Evolutionary conservation across 92 coral and sea anemone genomes (phyloP).

Genomic region (Diadumene lineata): DNA sequence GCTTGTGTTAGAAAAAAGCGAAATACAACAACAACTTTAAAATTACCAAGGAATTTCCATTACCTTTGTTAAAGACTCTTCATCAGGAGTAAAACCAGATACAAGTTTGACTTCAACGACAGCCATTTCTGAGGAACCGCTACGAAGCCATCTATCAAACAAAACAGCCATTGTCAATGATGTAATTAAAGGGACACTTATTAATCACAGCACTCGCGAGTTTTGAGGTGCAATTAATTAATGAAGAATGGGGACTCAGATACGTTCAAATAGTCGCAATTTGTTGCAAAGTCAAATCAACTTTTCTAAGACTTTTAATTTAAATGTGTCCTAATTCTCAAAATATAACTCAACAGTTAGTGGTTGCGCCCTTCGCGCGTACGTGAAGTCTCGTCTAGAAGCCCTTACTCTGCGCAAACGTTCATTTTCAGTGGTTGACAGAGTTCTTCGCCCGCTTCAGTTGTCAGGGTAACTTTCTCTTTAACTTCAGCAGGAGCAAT

Average conservation of each 20-base stretch:
- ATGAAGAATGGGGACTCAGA: too few relatives aligned
- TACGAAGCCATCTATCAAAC: not conserved
- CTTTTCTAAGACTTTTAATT: too few relatives aligned
- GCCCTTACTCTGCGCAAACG: constrained; percentile 66
- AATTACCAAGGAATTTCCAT: not conserved
- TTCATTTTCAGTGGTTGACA: constrained; percentile 76
- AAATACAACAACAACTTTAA: not conserved
- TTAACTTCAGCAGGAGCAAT: not conserved
- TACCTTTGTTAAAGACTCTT: constrained; percentile 15
- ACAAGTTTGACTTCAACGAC: constrained; percentile 2
- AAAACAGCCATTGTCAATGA: not conserved
- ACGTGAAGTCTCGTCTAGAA: too few relatives aligned
- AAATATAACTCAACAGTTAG: too few relatives aligned
- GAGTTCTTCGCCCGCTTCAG: constrained; percentile 63
- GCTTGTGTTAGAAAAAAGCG: not conserved
- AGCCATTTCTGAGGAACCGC: constrained; percentile 9
- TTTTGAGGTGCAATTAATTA: too few relatives aligned
- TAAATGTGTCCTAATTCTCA: too few relatives aligned
- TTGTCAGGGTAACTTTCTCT: not conserved
- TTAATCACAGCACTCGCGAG: too few relatives aligned
- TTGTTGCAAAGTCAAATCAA: too few relatives aligned
- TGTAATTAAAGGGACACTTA: too few relatives aligned
- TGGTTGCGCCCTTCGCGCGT: too few relatives aligned
- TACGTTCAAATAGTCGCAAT: too few relatives aligned
- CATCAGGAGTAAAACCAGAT: constrained; percentile 17